Base-by-base conservation (phyloP, 2,797 vertebrate species). In the Phyllotis vaccarum region DNA sequence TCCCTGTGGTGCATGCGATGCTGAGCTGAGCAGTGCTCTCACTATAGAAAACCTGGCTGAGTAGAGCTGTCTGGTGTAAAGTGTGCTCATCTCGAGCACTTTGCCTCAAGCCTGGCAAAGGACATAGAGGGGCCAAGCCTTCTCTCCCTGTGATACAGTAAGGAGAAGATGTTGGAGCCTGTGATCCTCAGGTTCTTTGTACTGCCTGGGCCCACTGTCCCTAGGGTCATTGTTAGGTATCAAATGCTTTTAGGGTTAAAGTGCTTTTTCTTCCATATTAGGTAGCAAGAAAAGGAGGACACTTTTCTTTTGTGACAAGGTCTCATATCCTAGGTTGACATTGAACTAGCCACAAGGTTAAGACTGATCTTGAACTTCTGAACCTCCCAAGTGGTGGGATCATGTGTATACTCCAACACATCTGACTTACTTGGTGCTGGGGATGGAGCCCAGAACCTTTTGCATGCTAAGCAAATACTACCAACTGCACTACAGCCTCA, bases 221-320 rank as follows among this genome's bases (percentile, higher is more conserved):
- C 70, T 12, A 76, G 64, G 40, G 27, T 24, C 40, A 11, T 40
- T 40, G 70, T 24, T 11, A 49, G 66, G 40, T 37, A 52, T 31
- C 58, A n/a, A 75, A 66, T 86, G n/a, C 43, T 34, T 22, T 56
- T 64, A 68, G 70, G 52, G 17, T 46, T 62, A 52, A 66, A 12
- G 49, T 6, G 78, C 81, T 79, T 52, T 87, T 58, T 75, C 89
- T 87, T 90, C 78, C 66, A 93, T 52, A 81, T 64, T 90, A 90
- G 10, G 16, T 80, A 66, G 12, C 49, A 78, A 92, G 83, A 87
- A 87, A 92, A 62, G 58, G 29, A 87, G 2, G 24, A 12, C 24
- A 86, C 9, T 37, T 56, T 8, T 43, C 29, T 43, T 52, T 29
- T 86, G 66, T 72, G 34, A 17, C 13, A 5, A 64, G 13, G 52